phyloP scores from a whole-genome alignment of 2,797 vertebrate genomes.

The Hydrophis major region DNA sequence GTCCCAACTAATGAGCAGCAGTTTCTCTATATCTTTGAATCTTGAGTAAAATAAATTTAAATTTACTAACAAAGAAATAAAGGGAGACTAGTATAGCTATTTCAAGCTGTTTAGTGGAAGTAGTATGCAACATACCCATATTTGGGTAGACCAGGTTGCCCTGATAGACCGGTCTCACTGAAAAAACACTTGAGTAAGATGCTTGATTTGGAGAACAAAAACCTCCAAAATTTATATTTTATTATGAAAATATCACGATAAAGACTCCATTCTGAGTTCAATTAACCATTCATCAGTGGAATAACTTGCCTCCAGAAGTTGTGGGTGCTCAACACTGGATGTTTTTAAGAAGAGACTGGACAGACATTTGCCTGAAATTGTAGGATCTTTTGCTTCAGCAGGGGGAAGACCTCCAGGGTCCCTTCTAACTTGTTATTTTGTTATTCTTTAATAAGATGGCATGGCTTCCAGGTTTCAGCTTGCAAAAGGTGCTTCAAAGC shows the following conservation, averaged over 20 bases:
- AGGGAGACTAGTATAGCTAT: too few species aligned
- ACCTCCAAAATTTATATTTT: background rate
- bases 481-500: background rate
- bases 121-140: too few species aligned
- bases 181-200: background rate
- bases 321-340: background rate
- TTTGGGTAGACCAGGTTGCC: too few species aligned
- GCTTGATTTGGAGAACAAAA: background rate
- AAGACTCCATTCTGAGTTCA: background rate
- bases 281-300: background rate
- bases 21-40: background rate
- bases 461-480: background rate
- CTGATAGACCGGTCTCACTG: too few species aligned
- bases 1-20: background rate
- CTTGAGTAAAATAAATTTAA: too few species aligned
- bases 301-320: background rate
- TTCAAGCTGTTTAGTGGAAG: too few species aligned
- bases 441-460: background rate
- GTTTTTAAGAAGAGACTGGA: background rate
- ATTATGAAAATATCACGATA: background rate
- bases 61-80: too few species aligned
- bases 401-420: background rate
- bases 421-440: background rate
- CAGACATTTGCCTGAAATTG: background rate
- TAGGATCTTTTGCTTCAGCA: background rate